Evolutionary conservation across 2,113 vertebrate genomes (phyloP), one percentile per base, ranked within the genome.

Genomic region (Tyrannus savana): DNA sequence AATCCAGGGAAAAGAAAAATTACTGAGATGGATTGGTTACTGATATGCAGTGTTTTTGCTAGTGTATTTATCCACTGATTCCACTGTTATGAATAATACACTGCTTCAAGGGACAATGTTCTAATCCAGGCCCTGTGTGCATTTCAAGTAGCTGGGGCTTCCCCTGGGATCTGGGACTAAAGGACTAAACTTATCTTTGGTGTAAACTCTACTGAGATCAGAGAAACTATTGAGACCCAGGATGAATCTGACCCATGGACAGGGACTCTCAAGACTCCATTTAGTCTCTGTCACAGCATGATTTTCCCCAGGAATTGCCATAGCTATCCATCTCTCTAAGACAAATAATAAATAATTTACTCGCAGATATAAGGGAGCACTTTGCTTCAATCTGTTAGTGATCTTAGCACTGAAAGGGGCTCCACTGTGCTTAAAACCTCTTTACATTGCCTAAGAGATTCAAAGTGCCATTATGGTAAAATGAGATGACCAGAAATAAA

Each of bases 331-430:
- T 95, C 92, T 95, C 91, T 72, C 83, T 94, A 95, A 96, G 69
- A 90, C 76, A 95, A 68, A 64, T 86, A 94, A 96, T 96, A 95
- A 97, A 97, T 97, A 95, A 96, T 94, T 96, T 94, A 96, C 76
- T 90, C 6, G 0, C 21, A 78, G 73, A 90, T 96, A 96, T 85
- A 91, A 93, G 39, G 47, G 80, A 83, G 87, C 87, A 94, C 93
- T 97, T 96, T 93, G 60, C 90, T 82, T 90, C 90, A 83, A 89
- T 96, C 87, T 91, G 19, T 67, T 96, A 96, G 96, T 72, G 87
- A 94, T 88, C 50, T 89, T 91, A 85, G 90, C 78, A 50, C 82
- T 91, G 62, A 94, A 90, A 93, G 64, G 68, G 64, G n/a, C 49
- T 89, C 56, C 75, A n/a, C 37, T 1, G 0, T 42, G n/a, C 69